Evolutionary conservation across 2,113 vertebrate genomes (phyloP).

Genomic region (Sorex araneus): DNA sequence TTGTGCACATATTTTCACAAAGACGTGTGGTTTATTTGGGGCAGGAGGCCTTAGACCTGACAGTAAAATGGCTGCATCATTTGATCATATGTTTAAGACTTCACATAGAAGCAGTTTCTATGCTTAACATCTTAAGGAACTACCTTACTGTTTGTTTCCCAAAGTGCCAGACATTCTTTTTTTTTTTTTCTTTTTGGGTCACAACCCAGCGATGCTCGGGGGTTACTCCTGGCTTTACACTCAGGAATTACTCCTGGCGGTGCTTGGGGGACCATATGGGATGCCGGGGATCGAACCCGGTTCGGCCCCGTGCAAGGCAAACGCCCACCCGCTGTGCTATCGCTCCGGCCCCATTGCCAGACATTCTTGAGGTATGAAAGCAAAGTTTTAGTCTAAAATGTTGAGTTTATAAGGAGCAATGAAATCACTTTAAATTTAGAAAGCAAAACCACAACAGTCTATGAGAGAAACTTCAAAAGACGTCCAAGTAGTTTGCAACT

Average conservation of each 20-base stretch:
- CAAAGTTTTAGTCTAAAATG: constrained; percentile 28
- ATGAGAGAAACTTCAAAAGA: constrained; percentile 22
- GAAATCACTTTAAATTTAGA: not conserved
- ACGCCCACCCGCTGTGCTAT: no score
- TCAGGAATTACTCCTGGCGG: no score
- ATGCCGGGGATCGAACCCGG: no score
- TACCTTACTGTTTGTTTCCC: not conserved
- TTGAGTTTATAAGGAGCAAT: not conserved
- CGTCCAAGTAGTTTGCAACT: not conserved
- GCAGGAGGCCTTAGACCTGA: not conserved
- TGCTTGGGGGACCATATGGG: no score
- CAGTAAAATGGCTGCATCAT: not conserved
- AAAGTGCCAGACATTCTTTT: not conserved
- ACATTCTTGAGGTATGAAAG: constrained; percentile 11
- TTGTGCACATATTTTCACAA: not conserved
- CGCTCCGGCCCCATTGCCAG: no score
- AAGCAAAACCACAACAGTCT: not conserved
- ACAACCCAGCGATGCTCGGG: no score
- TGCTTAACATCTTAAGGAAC: constrained; percentile 21
- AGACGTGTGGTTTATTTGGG: not conserved
- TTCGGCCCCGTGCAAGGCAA: no score
- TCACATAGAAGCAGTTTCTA: not conserved
- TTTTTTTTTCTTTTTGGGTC: no score
- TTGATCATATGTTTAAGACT: not conserved
- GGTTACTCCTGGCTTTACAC: no score